Base-by-base conservation (phyloP, 2,888 invertebrate genomes). In the Zonitis immaculata region DNA sequence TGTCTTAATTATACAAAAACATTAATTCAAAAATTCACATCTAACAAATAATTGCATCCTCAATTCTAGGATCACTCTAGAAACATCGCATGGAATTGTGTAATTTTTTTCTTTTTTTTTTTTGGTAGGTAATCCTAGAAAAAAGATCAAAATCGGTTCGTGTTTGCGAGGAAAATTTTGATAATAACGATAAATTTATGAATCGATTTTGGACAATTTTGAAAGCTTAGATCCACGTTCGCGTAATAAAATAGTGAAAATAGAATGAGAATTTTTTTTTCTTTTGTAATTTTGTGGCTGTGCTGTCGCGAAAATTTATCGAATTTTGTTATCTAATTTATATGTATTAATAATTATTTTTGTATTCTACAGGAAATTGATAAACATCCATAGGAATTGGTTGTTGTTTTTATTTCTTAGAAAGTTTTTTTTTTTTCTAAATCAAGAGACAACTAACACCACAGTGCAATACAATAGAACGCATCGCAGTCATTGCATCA, bases 381-480 rank as follows among this genome's bases (percentile, higher is more conserved):
- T 61, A 65, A 66, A 72, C 70, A 73, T 70, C 69, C 68, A 73
- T 62, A 65, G 69, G 61, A 59, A 54, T 59, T 46, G 64, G 68
- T 66, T 68, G 67, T 65, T 68, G 69, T 73, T 22, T 22, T 22
- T n/a, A n/a, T n/a, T n/a, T n/a, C n/a, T n/a, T n/a, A n/a, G n/a
- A n/a, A n/a, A n/a, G n/a, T n/a, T 22, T 22, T 22, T 22, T 22
- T 22, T 22, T 5, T 22, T 22, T 5, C 5, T 4, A 22, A 35
- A 18, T 35, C 72, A 70, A 42, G 71, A 70, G 66, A 73, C 72
- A 73, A 66, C 73, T 74, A 74, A 70, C 70, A 73, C 68, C 72
- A 73, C 67, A 69, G 73, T 73, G 73, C 74, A 72, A 73, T 70
- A 74, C 66, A 73, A 70, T 71, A 73, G 66, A 68, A 70, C 65